Percentiles rank a stretch among this genome's conserved stretches.
phyloP scores from a whole-genome alignment of 2,113 vertebrate genomes.

The Riparia riparia region DNA sequence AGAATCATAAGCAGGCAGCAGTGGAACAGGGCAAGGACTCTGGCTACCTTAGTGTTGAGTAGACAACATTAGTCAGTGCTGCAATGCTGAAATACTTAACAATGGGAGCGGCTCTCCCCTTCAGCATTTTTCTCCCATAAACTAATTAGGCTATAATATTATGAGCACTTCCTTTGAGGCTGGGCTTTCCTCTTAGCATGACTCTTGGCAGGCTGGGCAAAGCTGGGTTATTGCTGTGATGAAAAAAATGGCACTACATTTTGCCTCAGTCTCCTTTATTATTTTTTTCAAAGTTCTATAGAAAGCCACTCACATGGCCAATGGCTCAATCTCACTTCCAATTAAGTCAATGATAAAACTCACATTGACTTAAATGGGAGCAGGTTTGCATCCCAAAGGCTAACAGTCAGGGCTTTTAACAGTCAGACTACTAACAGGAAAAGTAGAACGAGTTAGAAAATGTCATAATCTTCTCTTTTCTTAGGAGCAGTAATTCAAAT shows the following conservation, averaged over 20 bases:
- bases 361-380: slow-evolving; percentile 52
- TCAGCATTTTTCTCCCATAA: slow-evolving; percentile 46
- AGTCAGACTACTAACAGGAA: slow-evolving; percentile 35
- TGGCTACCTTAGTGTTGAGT: neutral
- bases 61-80: neutral
- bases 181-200: neutral
- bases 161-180: slow-evolving; percentile 21
- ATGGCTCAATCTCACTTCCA: slow-evolving; percentile 53
- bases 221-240: neutral
- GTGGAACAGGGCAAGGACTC: neutral
- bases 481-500: slow-evolving; percentile 40
- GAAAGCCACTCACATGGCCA: slow-evolving; percentile 49
- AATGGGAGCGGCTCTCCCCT: neutral
- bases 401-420: slow-evolving; percentile 48
- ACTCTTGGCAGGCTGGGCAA: slow-evolving; percentile 30
- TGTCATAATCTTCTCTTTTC: neutral
- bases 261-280: slow-evolving; percentile 37
- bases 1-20: neutral
- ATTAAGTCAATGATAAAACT: slow-evolving; percentile 61
- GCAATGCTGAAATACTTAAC: slow-evolving; percentile 35
- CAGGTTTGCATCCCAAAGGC: slow-evolving; percentile 62
- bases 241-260: slow-evolving; percentile 13
- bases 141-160: slow-evolving; percentile 63
- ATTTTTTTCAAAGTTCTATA: slow-evolving; percentile 21
- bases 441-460: slow-evolving; percentile 41